These are phyloP conservation scores for Paramormyrops hopkinsi DNA, from an alignment of 2,797 vertebrate species.

Conservation along the genomic window DNA sequence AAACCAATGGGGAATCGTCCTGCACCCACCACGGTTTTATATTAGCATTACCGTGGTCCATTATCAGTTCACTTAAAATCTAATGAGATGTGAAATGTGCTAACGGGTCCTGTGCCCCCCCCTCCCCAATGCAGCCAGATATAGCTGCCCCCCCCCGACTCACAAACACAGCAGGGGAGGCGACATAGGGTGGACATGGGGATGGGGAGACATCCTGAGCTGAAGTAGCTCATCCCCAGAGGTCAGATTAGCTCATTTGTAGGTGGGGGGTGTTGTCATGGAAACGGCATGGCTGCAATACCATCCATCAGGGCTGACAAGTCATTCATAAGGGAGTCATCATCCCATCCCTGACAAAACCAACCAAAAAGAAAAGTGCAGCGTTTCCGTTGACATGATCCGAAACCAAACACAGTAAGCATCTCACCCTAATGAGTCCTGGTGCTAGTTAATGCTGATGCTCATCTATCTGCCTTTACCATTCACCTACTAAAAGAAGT, in stretches of 20 bases:
- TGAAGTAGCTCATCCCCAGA: not conserved
- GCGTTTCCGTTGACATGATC: not conserved
- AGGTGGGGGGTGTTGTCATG: not conserved
- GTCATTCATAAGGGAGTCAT: conserved; percentile 18
- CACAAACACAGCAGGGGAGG: not conserved
- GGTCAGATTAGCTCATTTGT: not conserved
- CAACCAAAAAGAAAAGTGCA: not conserved
- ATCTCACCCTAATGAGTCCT: not conserved
- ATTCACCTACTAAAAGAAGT: not conserved
- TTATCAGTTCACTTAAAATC: not conserved
- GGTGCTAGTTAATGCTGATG: not conserved
- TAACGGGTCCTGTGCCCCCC: not conserved
- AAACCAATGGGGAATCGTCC: not conserved
- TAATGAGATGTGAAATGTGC: conserved; percentile 6
- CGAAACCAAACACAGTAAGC: too few species aligned
- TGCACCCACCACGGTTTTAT: not conserved
- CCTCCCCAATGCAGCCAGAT: not conserved
- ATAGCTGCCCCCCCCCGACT: not conserved
- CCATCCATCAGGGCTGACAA: conserved; percentile 16
- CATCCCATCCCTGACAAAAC: not conserved
- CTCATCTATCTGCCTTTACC: not conserved
- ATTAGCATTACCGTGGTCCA: not conserved
- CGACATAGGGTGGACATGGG: not conserved
- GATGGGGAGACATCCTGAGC: not conserved
- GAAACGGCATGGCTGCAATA: not conserved